Base-by-base conservation (phyloP, 2,113 vertebrate species). In the Cryptotis parvus region DNA sequence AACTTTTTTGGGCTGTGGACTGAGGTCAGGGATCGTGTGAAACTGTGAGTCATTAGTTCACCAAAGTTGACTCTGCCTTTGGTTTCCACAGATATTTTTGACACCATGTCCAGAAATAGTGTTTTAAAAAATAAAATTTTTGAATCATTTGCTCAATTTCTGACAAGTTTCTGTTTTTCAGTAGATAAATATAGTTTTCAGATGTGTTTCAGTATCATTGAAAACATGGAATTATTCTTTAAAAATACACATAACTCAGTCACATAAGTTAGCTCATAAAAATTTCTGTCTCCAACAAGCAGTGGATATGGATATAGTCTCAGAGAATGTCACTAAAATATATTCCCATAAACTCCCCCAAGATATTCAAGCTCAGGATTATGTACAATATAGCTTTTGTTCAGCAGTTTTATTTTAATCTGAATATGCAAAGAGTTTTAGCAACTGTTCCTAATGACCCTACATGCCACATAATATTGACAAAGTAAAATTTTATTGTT, bases 321-420 rank as follows among this genome's bases (percentile, higher is more conserved):
- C 73, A n/a, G 69, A 43, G 31, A 37, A 12, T 66, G 83, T 74
- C 91, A 84, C 89, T 90, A 69, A 90, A 92, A 84, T 58, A 55
- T 24, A 16, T 61, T 58, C 73, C 33, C 58, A 74, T 68, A 87
- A 94, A 95, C 79, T 8, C 31, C 88, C 93, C 75, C 92, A 22
- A 93, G 94, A 79, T 75, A 84, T 95, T 92, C 79, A 73, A 43
- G 89, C 84, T 88, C 69, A 86, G 91, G 66, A 22, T 80, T 81
- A 26, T 35, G 83, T 89, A 84, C 76, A 69, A 70, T 84, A 83
- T 83, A 74, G 94, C 91, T 95, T 94, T 94, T 95, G 79, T 95
- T 96, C 91, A 94, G 94, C 89, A 80, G 68, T 96, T 96, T 96
- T 87, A 96, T 93, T 96, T 96, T 93, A 73, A 95, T 95, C 63